Evolutionary conservation across 2,888 invertebrate species (phyloP), one percentile per base, ranked within the genome.

Genomic region (Reticulitermes lucifugus): DNA sequence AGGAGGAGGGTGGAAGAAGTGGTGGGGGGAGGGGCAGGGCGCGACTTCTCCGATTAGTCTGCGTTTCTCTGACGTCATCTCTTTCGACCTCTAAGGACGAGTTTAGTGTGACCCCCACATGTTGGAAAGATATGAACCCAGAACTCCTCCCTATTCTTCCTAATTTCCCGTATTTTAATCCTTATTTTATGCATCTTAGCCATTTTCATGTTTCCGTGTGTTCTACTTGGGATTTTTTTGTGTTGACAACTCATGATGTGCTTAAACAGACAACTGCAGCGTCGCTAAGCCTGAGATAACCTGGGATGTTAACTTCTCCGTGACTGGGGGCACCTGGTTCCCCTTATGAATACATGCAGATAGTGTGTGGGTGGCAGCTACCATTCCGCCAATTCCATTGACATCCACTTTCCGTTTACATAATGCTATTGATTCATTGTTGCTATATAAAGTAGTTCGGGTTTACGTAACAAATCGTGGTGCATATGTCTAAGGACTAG

Each of bases 71-170:
- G 87, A 87, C 87, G 87, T 87, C 87, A 87, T 86, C 84, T 88
- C 87, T 89, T 88, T 89, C 90, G 89, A 90, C 90, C 90, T 91
- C 90, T 89, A 90, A 91, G 91, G 90, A 90, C 90, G 90, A 89
- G 73, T 65, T 81, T 41, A 65, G 70, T 43, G 70, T 81, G 81
- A 65, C 70, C 81, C 81, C 81, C 43, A 46, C 81, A 81, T 81
- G 43, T 81, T 81, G 65, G 41, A 41, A 43, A 46, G 81, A 65
- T 43, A 46, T 81, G 81, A 86, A 86, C 86, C 86, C 82, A 35
- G 84, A 80, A 82, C 86, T 83, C 83, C 83, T 83, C 85, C 85
- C 3, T 21, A 41, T 21, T 35, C 41, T 41, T 35, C 65, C 65
- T 12, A 7, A 12, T 65, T 9, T 12, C 12, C 7, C n/a, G 7